Evolutionary conservation across 1,140 invertebrate genomes (phyloP).

Genomic region (Bradysia coprophila): DNA sequence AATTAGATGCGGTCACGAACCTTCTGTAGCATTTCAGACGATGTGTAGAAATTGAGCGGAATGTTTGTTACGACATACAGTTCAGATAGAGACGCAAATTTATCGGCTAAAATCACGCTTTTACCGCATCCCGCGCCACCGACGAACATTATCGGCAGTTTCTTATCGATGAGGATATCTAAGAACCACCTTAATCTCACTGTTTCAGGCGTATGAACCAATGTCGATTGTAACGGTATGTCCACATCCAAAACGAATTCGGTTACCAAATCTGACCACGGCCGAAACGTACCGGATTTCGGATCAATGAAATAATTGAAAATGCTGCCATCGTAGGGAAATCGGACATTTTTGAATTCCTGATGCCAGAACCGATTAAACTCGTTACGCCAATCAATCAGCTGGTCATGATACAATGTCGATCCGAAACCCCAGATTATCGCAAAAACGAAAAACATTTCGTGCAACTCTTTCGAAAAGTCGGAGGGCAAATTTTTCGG

Average conservation of each 20-base stretch:
- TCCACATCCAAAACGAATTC: constrained; percentile 73
- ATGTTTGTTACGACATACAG: constrained; percentile 69
- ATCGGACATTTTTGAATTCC: constrained; percentile 84
- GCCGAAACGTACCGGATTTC: constrained; percentile 66
- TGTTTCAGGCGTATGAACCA: constrained; percentile 81
- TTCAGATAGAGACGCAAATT: constrained; percentile 53
- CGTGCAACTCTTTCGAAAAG: constrained; percentile 83
- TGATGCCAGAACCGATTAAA: constrained; percentile 58
- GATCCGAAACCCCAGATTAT: constrained; percentile 88
- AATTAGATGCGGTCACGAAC: too few relatives aligned
- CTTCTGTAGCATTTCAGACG: constrained; percentile 81
- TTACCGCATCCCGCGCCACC: constrained; percentile 78
- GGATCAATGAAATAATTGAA: constrained; percentile 82
- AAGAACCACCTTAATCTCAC: constrained; percentile 72
- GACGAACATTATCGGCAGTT: constrained; percentile 76
- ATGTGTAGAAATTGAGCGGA: constrained; percentile 90
- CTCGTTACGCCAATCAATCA: constrained; percentile 74
- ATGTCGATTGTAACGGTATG: constrained; percentile 60
- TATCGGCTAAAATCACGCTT: constrained; percentile 63
- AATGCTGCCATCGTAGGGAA: constrained; percentile 57
- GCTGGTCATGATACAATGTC: constrained; percentile 71
- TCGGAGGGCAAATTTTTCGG: constrained; percentile 63
- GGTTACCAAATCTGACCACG: constrained; percentile 66
- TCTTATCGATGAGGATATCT: constrained; percentile 60
- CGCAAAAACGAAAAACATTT: constrained; percentile 83